Evolutionary conservation across 2,113 vertebrate species (phyloP).

Genomic region (Festucalex cinctus): DNA sequence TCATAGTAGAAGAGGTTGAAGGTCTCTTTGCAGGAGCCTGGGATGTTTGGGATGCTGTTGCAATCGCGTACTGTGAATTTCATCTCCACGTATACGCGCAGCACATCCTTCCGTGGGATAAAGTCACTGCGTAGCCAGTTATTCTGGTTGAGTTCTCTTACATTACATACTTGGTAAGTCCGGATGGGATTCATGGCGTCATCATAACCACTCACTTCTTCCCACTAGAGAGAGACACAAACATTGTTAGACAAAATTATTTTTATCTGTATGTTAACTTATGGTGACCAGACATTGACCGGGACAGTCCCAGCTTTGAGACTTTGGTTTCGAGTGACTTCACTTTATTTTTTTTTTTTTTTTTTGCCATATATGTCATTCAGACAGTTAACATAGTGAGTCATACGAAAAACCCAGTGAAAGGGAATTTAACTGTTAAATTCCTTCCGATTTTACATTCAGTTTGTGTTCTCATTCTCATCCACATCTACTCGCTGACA

Average conservation of each 20-base stretch:
- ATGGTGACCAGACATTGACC: not conserved
- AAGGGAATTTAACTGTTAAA: no score
- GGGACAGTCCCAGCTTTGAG: no score
- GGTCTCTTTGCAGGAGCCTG: constrained; percentile 96
- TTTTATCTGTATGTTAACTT: not conserved
- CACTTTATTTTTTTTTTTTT: no score
- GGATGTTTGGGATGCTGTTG: constrained; percentile 96
- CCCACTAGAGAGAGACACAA: constrained; percentile 78
- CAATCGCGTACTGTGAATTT: constrained; percentile 96
- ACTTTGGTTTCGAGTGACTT: no score
- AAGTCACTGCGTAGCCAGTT: constrained; percentile 97
- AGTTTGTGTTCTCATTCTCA: no score
- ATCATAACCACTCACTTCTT: constrained; percentile 95
- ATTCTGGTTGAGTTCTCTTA: constrained; percentile 87
- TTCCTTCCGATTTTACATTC: no score
- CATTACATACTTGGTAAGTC: constrained; percentile 96
- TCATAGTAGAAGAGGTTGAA: constrained; percentile 98
- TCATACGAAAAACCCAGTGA: no score
- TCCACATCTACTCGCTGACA: no score
- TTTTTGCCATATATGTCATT: no score
- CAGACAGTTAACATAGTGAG: no score
- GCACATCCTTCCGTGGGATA: constrained; percentile 86
- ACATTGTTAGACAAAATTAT: constrained; percentile 4
- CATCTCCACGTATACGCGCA: constrained; percentile 93
- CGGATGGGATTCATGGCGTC: constrained; percentile 95